Base-by-base conservation (phyloP, 2,113 vertebrate species). In the Rostratula benghalensis region DNA sequence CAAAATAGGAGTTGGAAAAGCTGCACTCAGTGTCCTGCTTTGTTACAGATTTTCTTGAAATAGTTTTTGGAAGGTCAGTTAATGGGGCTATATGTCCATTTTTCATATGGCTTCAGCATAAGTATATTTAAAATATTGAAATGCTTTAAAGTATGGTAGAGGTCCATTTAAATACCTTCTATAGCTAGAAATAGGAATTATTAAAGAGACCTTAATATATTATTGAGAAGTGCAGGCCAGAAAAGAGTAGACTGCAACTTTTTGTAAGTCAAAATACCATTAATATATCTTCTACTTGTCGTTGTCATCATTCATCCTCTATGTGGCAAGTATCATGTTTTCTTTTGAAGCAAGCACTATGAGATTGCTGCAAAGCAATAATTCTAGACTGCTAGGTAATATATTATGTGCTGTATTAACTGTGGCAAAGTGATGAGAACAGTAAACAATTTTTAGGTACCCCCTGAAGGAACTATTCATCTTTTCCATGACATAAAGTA, bases 391-490 rank as follows among this genome's bases (percentile, higher is more conserved):
- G 67, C 63, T 78, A 91, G 75, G 81, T 94, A 96, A 96, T 97
- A 97, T 90, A 96, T 97, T 97, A 90, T 95, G 81, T 90, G 37
- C 70, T 86, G 75, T 92, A 85, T 92, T 95, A 90, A 94, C 78
- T 94, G 89, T 96, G 92, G 79, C 91, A 96, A 97, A 97, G 56
- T 79, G 90, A 96, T 96, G 90, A 93, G 84, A 97, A 92, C 77
- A 96, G 87, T 96, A 96, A 96, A 96, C 94, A 97, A 84, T 93
- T 94, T 96, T 96, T 96, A 96, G 88, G 73, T 93, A 93, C 31
- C 41, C 65, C 93, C 77, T 89, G 74, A 95, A 94, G 80, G 87
- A 93, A 50, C 90, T 92, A 82, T 97, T 92, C 4, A 89, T 97
- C 94, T 97, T 97, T 95, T 83, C 61, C 12, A 20, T 90, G 87